Conservation (phyloP, 2,113 vertebrate genomes). For the Proteles cristata region DNA sequence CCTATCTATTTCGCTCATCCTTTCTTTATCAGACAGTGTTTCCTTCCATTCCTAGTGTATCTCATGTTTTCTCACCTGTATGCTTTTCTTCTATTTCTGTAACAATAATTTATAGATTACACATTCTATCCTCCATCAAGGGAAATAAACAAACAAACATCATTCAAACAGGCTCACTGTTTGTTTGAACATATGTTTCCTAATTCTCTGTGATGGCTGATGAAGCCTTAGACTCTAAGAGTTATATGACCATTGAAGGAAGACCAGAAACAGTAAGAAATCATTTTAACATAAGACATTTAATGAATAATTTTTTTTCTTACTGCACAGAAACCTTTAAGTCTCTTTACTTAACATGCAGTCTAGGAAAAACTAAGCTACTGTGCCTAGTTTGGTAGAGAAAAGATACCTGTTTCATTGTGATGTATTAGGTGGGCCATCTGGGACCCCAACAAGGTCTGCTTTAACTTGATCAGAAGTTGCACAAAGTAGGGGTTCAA, state of each 20-base stretch:
- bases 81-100: background rate
- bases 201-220: background rate
- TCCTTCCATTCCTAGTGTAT: background rate
- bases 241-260: background rate
- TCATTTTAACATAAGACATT: background rate
- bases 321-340: background rate
- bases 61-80: background rate
- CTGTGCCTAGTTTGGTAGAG: background rate
- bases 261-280: background rate
- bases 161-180: background rate
- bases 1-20: background rate
- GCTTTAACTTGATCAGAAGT: background rate
- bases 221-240: background rate
- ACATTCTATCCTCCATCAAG: background rate
- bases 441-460: background rate
- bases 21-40: background rate
- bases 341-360: background rate
- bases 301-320: background rate
- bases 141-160: background rate
- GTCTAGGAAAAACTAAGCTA: background rate
- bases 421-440: background rate
- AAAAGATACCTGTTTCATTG: background rate
- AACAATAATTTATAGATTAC: background rate
- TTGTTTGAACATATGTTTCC: background rate
- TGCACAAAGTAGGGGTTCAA: background rate